Evolutionary conservation across 2,888 invertebrate genomes (phyloP).

Genomic region (Pheosia gnoma): DNA sequence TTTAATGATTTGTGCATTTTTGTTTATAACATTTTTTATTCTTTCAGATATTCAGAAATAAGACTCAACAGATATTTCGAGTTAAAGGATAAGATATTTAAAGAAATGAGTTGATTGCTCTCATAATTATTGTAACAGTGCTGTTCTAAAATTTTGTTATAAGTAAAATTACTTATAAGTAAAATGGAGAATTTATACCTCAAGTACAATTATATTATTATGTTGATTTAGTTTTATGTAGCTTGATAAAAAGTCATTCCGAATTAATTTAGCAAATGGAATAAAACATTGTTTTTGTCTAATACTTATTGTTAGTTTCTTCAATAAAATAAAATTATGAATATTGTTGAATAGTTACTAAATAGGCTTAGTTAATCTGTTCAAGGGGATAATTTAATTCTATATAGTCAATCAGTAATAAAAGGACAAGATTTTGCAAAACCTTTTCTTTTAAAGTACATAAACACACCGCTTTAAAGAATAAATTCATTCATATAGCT

Average conservation of each 20-base stretch:
- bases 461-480: slow-evolving; percentile 4
- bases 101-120: slow-evolving; percentile 47
- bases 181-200: neutral
- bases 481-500: slow-evolving; percentile 5
- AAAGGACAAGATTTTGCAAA: neutral
- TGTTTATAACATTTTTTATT: slow-evolving; percentile 35
- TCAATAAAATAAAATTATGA: slow-evolving; percentile 1
- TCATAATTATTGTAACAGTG: slow-evolving; percentile 2
- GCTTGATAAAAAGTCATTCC: neutral
- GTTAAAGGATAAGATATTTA: slow-evolving; percentile 83
- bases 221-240: neutral
- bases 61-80: slow-evolving; percentile 89
- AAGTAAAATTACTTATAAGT: slow-evolving; percentile 6
- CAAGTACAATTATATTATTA: neutral
- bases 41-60: slow-evolving; percentile 87
- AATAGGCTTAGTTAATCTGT: neutral
- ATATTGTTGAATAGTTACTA: slow-evolving; percentile 4
- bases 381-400: neutral
- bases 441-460: neutral
- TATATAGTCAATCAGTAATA: neutral
- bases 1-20: neutral
- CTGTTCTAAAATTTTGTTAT: slow-evolving; percentile 8
- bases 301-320: neutral
- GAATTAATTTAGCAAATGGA: neutral
- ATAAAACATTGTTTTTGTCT: neutral